These are phyloP conservation scores for Peromyscus attwateri DNA, from an alignment of 2,797 vertebrate species.

Conservation along the genomic window DNA sequence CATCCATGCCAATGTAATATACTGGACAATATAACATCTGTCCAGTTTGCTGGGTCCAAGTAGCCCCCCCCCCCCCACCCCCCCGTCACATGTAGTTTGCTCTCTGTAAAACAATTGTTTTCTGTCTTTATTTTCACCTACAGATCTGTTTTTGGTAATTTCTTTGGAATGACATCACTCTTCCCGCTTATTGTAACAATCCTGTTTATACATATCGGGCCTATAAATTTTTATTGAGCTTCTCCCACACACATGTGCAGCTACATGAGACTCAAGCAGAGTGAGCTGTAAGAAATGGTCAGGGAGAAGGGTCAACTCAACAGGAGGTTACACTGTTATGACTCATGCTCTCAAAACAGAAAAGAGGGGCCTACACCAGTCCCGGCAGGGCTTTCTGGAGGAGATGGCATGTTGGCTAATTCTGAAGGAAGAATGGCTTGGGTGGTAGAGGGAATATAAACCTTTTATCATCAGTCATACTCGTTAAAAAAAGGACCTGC, in stretches of 20 bases:
- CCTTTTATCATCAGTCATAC: background rate
- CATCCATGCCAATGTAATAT: constrained; percentile 37
- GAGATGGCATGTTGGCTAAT: background rate
- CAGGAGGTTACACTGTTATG: background rate
- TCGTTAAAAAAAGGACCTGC: constrained; percentile 2
- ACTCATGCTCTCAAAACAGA: background rate
- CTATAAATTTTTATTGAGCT: constrained; percentile 33
- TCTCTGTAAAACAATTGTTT: constrained; percentile 34
- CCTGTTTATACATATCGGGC: background rate
- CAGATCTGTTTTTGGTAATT: constrained; percentile 24
- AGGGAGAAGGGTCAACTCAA: constrained; percentile 7
- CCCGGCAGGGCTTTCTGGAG: background rate
- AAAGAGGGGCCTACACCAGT: background rate
- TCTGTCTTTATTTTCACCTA: constrained; percentile 41
- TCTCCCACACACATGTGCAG: background rate
- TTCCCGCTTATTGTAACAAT: constrained; percentile 20
- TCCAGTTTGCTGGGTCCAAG: background rate
- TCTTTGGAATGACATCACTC: constrained; percentile 54
- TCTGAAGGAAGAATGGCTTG: constrained; percentile 45
- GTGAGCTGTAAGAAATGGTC: background rate
- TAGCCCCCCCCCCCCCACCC: background rate
- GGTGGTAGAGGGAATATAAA: background rate
- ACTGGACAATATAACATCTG: background rate
- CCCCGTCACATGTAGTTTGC: constrained; percentile 37
- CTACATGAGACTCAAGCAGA: background rate